These are phyloP conservation scores for Marmota monax DNA, from an alignment of 2,113 vertebrate species.

Conservation along the genomic window DNA sequence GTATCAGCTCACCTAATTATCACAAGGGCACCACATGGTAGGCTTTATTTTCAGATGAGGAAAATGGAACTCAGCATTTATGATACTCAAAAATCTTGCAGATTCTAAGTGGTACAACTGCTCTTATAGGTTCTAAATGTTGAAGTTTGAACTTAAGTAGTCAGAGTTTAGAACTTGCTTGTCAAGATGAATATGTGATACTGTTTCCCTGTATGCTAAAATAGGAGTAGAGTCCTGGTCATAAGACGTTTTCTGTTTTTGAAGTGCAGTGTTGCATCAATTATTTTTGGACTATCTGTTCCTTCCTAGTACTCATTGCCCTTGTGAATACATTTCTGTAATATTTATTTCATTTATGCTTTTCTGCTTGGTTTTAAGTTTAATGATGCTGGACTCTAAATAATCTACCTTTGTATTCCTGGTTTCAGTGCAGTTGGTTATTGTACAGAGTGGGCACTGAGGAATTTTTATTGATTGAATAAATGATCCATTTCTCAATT, in stretches of 20 bases:
- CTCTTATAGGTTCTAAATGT: not conserved
- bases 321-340: conserved; percentile 42
- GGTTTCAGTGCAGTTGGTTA: not conserved
- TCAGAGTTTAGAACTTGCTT: conserved; percentile 30
- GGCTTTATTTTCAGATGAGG: conserved; percentile 22
- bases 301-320: conserved; percentile 32
- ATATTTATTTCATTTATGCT: not conserved
- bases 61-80: not conserved
- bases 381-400: not conserved
- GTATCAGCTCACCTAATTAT: not conserved
- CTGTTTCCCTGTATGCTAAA: conserved; percentile 23
- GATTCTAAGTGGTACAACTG: not conserved
- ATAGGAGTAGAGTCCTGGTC: not conserved
- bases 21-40: not conserved
- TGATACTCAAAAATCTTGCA: not conserved
- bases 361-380: conserved; percentile 40
- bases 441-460: not conserved
- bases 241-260: not conserved
- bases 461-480: conserved; percentile 46
- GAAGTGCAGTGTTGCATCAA: not conserved
- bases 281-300: conserved; percentile 40
- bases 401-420: not conserved
- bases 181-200: not conserved
- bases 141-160: conserved; percentile 45
- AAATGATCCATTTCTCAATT: conserved; percentile 42